These are phyloP conservation scores for Bovichtus variegatus DNA, from an alignment of 2,797 vertebrate species.

Conservation along the genomic window DNA sequence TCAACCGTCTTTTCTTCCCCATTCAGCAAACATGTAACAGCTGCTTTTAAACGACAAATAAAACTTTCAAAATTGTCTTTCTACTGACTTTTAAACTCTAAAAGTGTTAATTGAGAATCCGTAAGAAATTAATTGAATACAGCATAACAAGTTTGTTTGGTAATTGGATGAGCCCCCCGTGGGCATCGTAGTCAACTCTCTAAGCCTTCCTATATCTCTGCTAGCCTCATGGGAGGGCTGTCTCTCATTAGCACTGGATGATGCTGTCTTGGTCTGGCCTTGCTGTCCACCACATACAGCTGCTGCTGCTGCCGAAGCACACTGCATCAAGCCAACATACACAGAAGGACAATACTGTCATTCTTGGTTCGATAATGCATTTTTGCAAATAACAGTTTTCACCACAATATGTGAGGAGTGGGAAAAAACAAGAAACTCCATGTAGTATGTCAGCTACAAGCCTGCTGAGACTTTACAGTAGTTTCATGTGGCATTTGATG, in stretches of 20 bases:
- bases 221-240: slow-evolving; percentile 57
- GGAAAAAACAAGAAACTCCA: slow-evolving; percentile 13
- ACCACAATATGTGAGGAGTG: background rate
- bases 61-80: slow-evolving; percentile 31
- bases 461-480: slow-evolving; percentile 11
- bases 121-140: slow-evolving; percentile 63
- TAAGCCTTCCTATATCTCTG: slow-evolving; percentile 60
- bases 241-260: slow-evolving; percentile 74
- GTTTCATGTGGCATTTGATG: slow-evolving; percentile 47
- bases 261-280: slow-evolving; percentile 56
- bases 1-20: background rate
- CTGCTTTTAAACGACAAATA: slow-evolving; percentile 28
- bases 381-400: slow-evolving; percentile 12
- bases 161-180: slow-evolving; percentile 62
- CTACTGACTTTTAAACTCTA: slow-evolving; percentile 6
- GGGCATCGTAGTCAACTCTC: slow-evolving; percentile 48
- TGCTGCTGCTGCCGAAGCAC: slow-evolving; percentile 45
- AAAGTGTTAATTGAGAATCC: slow-evolving; percentile 53
- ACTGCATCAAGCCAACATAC: slow-evolving; percentile 22
- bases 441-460: slow-evolving; percentile 21
- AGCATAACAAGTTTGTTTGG: slow-evolving; percentile 66
- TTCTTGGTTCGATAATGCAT: background rate
- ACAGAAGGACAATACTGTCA: slow-evolving; percentile 21
- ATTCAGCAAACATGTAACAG: slow-evolving; percentile 14
- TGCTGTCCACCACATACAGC: slow-evolving; percentile 51